Conservation (phyloP, 1,140 invertebrate genomes). For the Lycorma delicatula region DNA sequence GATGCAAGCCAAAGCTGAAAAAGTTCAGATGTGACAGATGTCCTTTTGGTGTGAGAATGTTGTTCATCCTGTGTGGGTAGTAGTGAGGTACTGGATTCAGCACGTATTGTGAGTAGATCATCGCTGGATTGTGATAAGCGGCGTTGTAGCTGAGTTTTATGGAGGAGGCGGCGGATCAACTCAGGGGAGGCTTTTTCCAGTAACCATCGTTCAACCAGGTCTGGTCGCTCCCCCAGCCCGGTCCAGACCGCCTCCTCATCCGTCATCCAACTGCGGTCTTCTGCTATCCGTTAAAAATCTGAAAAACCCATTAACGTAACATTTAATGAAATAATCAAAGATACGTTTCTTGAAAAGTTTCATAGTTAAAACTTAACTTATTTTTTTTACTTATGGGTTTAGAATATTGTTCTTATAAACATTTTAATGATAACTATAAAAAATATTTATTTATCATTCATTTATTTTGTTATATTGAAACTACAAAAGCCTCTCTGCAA, state of each 20-base stretch:
- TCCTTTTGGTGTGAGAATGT: slow-evolving; percentile 38
- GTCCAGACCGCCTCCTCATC: slow-evolving; percentile 14
- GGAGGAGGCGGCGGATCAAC: slow-evolving; percentile 15
- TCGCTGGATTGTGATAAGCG: not conserved
- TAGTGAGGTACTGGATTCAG: slow-evolving; percentile 5
- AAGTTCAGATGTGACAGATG: slow-evolving; percentile 73
- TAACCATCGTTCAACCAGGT: slow-evolving; percentile 28
- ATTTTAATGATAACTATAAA: no score
- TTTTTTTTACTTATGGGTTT: no score
- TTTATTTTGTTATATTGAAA: no score
- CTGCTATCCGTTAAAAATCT: no score
- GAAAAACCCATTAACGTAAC: no score
- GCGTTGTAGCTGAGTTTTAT: not conserved
- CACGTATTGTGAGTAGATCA: not conserved
- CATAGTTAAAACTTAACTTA: no score
- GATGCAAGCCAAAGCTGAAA: slow-evolving; percentile 74
- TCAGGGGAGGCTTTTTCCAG: slow-evolving; percentile 20
- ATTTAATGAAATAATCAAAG: no score
- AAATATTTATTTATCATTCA: no score
- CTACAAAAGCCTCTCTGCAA: no score
- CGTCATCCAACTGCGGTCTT: not conserved
- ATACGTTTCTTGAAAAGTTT: no score
- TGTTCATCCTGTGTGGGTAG: not conserved
- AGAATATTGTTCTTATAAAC: no score
- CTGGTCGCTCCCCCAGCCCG: slow-evolving; percentile 20